Evolutionary conservation across 2,888 invertebrate genomes (phyloP).

Genomic region (Eudasyphora cyanicolor): DNA sequence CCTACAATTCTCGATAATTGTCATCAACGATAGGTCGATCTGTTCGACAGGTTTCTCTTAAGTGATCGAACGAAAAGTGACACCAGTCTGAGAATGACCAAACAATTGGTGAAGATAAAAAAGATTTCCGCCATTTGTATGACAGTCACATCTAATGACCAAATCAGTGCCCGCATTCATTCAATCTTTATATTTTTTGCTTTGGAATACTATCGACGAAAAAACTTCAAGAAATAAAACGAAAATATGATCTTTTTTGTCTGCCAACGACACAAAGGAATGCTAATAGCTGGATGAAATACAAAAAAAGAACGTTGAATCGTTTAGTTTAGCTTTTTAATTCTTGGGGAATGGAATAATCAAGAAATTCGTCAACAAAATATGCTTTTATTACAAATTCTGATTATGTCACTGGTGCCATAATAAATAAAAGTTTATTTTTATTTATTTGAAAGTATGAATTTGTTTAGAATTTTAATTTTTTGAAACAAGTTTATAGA

Average conservation of each 20-base stretch:
- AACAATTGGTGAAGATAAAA: not conserved
- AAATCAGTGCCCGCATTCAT: not conserved
- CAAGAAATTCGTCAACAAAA: not conserved
- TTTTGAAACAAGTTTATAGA: not conserved
- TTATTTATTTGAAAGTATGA: not conserved
- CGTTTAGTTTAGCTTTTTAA: not conserved
- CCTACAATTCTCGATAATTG: not conserved
- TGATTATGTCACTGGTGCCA: slow-evolving; percentile 32
- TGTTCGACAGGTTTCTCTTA: slow-evolving; percentile 40
- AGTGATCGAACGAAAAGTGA: not conserved
- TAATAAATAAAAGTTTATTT: not conserved
- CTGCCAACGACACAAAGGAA: slow-evolving; percentile 24
- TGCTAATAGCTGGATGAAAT: slow-evolving; percentile 41
- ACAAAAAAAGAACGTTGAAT: not conserved
- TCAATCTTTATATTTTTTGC: not conserved
- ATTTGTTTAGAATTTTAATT: slow-evolving; percentile 7
- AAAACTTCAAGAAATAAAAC: not conserved
- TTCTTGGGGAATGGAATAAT: slow-evolving; percentile 13
- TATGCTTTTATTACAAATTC: slow-evolving; percentile 29
- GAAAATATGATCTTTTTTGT: not conserved
- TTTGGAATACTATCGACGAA: not conserved
- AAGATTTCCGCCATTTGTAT: slow-evolving; percentile 38
- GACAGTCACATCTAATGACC: slow-evolving; percentile 25
- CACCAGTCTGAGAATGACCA: slow-evolving; percentile 8
- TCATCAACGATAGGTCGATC: not conserved